These are phyloP conservation scores for Phylloscopus trochilus DNA, from an alignment of 2,113 vertebrate genomes.

Conservation along the genomic window DNA sequence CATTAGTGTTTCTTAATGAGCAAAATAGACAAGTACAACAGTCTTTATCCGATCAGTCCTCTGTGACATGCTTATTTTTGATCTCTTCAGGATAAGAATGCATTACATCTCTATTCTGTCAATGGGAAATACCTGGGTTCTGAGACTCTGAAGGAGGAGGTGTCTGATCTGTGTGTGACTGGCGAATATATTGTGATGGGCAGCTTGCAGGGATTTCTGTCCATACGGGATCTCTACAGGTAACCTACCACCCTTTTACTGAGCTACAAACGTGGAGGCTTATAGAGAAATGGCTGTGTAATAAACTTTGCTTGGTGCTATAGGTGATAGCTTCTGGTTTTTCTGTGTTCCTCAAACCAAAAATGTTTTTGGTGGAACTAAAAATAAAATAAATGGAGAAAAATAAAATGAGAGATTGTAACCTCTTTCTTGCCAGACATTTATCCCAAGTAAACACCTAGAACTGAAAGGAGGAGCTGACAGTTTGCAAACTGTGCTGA, in stretches of 20 bases:
- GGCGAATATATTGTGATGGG: slow-evolving; percentile 88
- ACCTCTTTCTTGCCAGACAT: not conserved
- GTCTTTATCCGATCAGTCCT: not conserved
- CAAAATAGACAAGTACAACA: not conserved
- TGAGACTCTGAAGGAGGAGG: slow-evolving; percentile 88
- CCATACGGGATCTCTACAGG: slow-evolving; percentile 93
- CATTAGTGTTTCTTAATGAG: not conserved
- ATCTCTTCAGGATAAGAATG: slow-evolving; percentile 87
- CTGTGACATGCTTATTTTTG: not conserved
- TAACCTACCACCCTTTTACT: slow-evolving; percentile 48
- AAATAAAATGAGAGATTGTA: not conserved
- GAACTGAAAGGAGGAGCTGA: not conserved
- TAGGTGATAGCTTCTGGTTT: not conserved
- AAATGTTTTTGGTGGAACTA: not conserved
- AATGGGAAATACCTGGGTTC: slow-evolving; percentile 90
- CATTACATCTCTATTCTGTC: slow-evolving; percentile 91
- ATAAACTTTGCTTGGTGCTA: not conserved
- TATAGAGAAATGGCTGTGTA: not conserved
- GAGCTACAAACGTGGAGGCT: not conserved
- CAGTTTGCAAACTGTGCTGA: not conserved
- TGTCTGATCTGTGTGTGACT: slow-evolving; percentile 90
- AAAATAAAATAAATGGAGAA: not conserved
- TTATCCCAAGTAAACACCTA: not conserved
- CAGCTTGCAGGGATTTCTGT: slow-evolving; percentile 91
- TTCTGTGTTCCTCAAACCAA: not conserved